Conservation (phyloP, 2,113 vertebrate species). For the Campylomormyrus numenius region DNA sequence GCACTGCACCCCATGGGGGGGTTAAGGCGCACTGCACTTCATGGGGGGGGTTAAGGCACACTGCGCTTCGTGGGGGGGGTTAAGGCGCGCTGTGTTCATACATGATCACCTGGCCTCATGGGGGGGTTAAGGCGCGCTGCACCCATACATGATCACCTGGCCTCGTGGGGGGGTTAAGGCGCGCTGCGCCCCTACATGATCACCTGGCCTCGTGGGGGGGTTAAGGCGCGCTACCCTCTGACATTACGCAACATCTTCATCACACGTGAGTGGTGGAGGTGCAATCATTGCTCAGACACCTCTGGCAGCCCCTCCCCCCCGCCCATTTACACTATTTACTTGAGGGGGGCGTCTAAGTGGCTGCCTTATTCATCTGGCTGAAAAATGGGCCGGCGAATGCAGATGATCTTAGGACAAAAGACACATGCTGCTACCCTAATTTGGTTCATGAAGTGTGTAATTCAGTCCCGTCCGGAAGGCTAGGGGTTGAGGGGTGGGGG, state of each 20-base stretch:
- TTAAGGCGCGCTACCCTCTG: conserved; percentile 30
- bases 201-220: background rate
- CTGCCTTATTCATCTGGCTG: conserved; percentile 76
- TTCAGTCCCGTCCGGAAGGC: conserved; percentile 67
- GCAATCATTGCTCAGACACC: conserved; percentile 83
- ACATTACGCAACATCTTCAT: conserved; percentile 41
- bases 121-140: conserved; percentile 29
- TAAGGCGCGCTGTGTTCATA: conserved; percentile 14
- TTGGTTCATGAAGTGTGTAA: conserved; percentile 90
- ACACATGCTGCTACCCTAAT: conserved; percentile 77
- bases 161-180: conserved; percentile 24
- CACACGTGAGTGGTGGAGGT: conserved; percentile 66
- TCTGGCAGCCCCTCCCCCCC: conserved; percentile 62
- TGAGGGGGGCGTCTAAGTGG: conserved; percentile 65
- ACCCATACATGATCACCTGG: background rate
- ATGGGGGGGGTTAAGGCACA: too few relatives aligned
- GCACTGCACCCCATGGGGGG: background rate
- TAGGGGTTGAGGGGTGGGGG: conserved; percentile 37
- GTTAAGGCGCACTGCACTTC: conserved; percentile 21
- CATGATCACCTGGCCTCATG: too few relatives aligned
- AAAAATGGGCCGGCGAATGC: conserved; percentile 71
- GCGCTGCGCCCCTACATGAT: background rate
- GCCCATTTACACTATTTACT: conserved; percentile 85
- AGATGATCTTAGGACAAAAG: conserved; percentile 83
- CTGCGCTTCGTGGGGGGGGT: background rate